Base-by-base conservation (phyloP, 1,140 invertebrate genomes). In the Agrilus planipennis region DNA sequence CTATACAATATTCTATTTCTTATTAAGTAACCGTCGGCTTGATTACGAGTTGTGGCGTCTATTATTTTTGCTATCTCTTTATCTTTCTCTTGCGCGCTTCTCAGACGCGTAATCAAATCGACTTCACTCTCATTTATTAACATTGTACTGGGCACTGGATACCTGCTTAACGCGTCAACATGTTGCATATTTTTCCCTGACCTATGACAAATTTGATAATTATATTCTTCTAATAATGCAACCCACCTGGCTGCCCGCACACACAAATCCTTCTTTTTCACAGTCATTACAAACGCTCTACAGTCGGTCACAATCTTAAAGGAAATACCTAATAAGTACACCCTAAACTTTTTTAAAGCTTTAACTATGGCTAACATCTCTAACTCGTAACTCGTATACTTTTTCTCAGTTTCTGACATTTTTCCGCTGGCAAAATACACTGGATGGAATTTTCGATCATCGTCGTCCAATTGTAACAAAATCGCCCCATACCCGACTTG, bases 301-400 rank as follows among this genome's bases (percentile, higher is more conserved):
- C 49, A 58, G 34, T 65, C 57, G 4, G 64, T 72, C 12, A 65
- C 51, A 0, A 72, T 50, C n/a, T 46, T 64, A 41, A 74, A n/a
- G n/a, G n/a, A n/a, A n/a, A n/a, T n/a, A n/a, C n/a, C n/a, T n/a
- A n/a, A n/a, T 10, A 73, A 47, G 52, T 64, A 73, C 21, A 59
- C 44, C 5, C 55, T 42, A 46, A 70, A 70, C 28, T 60, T 52
- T 45, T 60, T 53, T 4, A 73, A 52, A 1, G 62, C 62, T 46
- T 60, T 56, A 3, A 71, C 52, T n/a, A 71, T 52, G 3, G 65
- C 64, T 1, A 72, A 39, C 7, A 55, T 58, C 54, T 71, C 67
- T 20, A 63, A 43, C 43, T 71, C 65, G 10, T 57, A 61, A 17
- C 54, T 57, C 9, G 52, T 47, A 39, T 65, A 69, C 11, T 62